phyloP scores from a whole-genome alignment of 2,113 vertebrate species.

The Camarhynchus parvulus region DNA sequence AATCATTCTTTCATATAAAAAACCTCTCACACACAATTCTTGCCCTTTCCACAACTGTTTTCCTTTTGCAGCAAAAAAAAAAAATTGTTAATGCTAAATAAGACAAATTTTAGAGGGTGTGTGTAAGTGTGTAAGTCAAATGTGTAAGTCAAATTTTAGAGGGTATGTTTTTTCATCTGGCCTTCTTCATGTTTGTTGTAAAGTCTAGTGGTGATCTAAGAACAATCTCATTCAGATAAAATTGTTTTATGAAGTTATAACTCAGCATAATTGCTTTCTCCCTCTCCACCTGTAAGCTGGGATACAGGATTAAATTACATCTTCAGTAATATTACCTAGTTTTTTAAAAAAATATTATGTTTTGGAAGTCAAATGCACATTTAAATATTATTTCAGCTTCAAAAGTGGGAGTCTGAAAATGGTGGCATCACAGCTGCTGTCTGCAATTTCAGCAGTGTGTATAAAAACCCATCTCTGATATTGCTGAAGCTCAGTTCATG shows the following conservation, averaged over 20 bases:
- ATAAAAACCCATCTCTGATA: neutral
- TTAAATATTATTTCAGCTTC: neutral
- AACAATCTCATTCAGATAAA: neutral
- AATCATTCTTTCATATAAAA: neutral
- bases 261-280: neutral
- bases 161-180: neutral
- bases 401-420: neutral
- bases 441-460: neutral
- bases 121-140: too few species aligned
- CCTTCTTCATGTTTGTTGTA: neutral
- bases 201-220: neutral
- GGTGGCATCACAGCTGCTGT: neutral
- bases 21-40: neutral
- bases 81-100: neutral
- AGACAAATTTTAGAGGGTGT: neutral
- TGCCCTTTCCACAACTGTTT: neutral
- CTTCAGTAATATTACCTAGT: neutral
- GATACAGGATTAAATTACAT: neutral
- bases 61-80: neutral
- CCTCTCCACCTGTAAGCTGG: neutral
- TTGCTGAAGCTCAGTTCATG: accelerated
- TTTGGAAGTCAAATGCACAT: neutral
- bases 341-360: neutral
- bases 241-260: neutral
- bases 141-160: neutral